Conservation (phyloP, 92 coral and sea anemone species). For the Paragorgia papillata region DNA sequence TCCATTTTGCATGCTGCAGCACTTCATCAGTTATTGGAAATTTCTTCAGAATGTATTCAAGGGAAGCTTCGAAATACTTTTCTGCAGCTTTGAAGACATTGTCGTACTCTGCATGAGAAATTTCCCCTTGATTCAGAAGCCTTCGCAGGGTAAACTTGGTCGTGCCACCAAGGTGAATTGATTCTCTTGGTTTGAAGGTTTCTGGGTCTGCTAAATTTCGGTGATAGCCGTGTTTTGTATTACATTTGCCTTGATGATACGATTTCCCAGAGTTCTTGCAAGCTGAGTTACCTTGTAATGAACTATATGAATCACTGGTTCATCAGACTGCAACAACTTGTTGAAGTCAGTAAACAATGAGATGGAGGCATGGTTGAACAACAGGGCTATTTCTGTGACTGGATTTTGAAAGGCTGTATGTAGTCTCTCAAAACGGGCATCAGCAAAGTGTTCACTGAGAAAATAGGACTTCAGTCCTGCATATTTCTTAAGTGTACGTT, state of each 20-base stretch:
- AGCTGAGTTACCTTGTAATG: conserved; percentile 38
- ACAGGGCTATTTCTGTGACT: conserved; percentile 11
- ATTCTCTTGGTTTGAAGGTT: conserved; percentile 26
- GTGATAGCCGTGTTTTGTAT: conserved; percentile 28
- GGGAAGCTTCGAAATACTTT: conserved; percentile 30
- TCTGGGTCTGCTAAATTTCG: conserved; percentile 40
- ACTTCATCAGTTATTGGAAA: conserved; percentile 36
- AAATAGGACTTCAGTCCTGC: conserved; percentile 42
- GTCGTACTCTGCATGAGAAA: conserved; percentile 26
- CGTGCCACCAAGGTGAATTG: conserved; percentile 50
- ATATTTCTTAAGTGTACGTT: conserved; percentile 43
- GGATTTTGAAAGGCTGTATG: conserved; percentile 31
- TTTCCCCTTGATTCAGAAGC: conserved; percentile 57
- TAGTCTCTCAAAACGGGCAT: conserved; percentile 23
- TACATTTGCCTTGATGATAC: conserved; percentile 45
- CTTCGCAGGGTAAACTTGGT: conserved; percentile 54
- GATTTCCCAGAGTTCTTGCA: conserved; percentile 45
- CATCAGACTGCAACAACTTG: conserved; percentile 39
- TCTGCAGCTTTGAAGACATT: conserved; percentile 21
- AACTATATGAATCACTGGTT: conserved; percentile 39
- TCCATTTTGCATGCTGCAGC: conserved; percentile 44
- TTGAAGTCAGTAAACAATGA: conserved; percentile 42
- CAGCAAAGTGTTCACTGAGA: conserved; percentile 42
- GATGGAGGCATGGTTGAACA: conserved; percentile 45
- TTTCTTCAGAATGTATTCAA: conserved; percentile 26